These are phyloP conservation scores for Leucozona laternaria DNA, from an alignment of 2,888 invertebrate genomes.

Conservation along the genomic window DNA sequence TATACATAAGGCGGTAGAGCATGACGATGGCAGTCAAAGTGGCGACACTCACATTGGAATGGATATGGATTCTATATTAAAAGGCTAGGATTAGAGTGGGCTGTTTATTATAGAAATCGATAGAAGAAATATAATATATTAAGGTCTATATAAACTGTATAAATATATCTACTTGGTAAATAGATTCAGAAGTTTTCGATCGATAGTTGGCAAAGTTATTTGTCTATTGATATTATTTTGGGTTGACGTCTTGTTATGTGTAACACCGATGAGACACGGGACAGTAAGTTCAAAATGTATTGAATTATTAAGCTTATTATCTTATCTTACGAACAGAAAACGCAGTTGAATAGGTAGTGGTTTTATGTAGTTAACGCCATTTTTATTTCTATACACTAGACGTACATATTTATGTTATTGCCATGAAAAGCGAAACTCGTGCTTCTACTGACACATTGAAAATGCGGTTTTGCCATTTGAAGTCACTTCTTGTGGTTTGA, in stretches of 20 bases:
- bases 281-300: not conserved
- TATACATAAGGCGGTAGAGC: conserved; percentile 21
- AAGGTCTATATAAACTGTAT: not conserved
- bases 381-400: not conserved
- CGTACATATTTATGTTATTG: too few species aligned
- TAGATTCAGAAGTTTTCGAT: not conserved
- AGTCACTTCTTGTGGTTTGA: not conserved
- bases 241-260: not conserved
- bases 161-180: not conserved
- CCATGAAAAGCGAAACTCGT: too few species aligned
- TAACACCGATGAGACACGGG: not conserved
- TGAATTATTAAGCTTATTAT: not conserved
- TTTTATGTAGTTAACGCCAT: not conserved
- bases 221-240: not conserved
- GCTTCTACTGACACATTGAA: not conserved
- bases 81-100: conserved; percentile 11
- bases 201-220: conserved; percentile 15
- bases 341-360: not conserved
- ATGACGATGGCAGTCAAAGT: conserved; percentile 42
- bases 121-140: conserved; percentile 11
- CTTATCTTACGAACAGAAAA: not conserved
- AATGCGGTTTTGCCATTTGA: not conserved
- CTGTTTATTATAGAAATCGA: conserved; percentile 30
- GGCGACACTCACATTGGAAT: conserved; percentile 41
- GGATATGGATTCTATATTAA: conserved; percentile 12